A percentile compares a stretch with the other conserved stretches of the same genome.
These are phyloP conservation scores for Drosophila engyochracea DNA, from an alignment of 2,888 invertebrate species.

Conservation along the genomic window DNA sequence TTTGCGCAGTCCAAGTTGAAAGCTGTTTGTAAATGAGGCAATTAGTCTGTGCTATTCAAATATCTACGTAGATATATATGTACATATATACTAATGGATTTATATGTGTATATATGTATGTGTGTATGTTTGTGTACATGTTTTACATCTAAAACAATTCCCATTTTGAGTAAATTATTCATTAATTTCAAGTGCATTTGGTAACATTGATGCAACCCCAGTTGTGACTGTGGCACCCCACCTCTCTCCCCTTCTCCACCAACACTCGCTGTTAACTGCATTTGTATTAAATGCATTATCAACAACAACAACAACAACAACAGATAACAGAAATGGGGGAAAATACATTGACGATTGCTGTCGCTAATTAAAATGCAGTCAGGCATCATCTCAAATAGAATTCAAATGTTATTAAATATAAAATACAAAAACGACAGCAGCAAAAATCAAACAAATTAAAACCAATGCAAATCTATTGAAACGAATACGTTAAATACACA, in stretches of 20 bases:
- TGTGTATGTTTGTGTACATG: neutral
- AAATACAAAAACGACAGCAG: constrained; percentile 9
- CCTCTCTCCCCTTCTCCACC: neutral
- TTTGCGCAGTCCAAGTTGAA: neutral
- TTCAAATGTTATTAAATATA: constrained; percentile 31
- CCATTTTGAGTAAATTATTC: constrained; percentile 10
- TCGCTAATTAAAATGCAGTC: constrained; percentile 68
- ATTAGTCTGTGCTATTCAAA: neutral
- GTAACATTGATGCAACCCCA: constrained; percentile 14
- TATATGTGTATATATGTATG: neutral
- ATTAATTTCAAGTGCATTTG: constrained; percentile 34
- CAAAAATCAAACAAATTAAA: constrained; percentile 16
- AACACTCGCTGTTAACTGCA: constrained; percentile 36
- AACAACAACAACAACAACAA: constrained; percentile 20
- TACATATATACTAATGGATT: neutral
- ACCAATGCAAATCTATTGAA: constrained; percentile 25
- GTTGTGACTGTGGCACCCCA: neutral
- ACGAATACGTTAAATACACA: constrained; percentile 4
- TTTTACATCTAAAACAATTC: neutral
- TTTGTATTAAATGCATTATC: constrained; percentile 44
- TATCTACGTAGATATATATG: neutral
- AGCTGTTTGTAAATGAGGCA: neutral
- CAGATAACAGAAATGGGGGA: neutral
- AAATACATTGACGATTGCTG: constrained; percentile 27
- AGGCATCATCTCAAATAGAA: constrained; percentile 39